Conservation (phyloP, 2,113 vertebrate species). For the Pleuronectes platessa region DNA sequence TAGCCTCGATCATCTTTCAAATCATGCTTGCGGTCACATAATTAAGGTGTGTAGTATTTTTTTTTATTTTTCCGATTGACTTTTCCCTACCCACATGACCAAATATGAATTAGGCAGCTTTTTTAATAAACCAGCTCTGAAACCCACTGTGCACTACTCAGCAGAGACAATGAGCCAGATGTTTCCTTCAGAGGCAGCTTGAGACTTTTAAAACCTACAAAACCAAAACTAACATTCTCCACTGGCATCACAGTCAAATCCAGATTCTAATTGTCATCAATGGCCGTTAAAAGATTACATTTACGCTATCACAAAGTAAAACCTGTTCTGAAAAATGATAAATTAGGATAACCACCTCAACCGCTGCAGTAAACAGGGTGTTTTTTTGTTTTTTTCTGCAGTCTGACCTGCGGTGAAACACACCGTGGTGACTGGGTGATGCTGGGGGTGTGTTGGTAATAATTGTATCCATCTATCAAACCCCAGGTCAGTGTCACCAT, state of each 20-base stretch:
- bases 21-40: background rate
- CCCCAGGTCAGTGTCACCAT: slow-evolving; percentile 67
- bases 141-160: background rate
- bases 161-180: too few species aligned
- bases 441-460: slow-evolving; percentile 44
- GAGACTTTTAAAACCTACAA: too few species aligned
- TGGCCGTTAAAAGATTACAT: too few species aligned
- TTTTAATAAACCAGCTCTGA: background rate
- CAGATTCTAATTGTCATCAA: background rate
- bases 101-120: background rate
- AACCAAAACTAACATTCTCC: too few species aligned
- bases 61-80: background rate
- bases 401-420: slow-evolving; percentile 27
- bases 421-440: slow-evolving; percentile 32
- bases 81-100: background rate
- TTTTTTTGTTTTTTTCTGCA: background rate
- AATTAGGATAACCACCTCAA: background rate
- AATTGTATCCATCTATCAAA: slow-evolving; percentile 76
- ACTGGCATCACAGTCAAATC: background rate
- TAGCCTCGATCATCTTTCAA: too few species aligned
- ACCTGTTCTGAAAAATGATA: background rate
- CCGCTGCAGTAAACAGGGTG: background rate
- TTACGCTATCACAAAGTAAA: background rate
- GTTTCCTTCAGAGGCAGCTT: too few species aligned
- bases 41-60: background rate